phyloP scores from a whole-genome alignment of 2,797 vertebrate species.

The Tenualosa thibaudeaui region DNA sequence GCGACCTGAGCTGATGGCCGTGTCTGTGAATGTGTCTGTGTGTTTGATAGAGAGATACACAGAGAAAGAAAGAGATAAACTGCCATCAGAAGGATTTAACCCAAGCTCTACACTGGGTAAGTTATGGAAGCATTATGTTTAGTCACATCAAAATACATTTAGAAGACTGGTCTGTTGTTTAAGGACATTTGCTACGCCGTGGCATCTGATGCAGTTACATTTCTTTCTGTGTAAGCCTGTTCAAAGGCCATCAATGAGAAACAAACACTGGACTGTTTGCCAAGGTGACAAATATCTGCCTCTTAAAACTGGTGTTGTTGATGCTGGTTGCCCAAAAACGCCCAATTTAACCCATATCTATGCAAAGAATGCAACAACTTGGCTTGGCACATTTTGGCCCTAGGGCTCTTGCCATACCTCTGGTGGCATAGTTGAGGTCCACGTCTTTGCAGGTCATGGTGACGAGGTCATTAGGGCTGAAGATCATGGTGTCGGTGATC shows the following conservation, averaged over 20 bases:
- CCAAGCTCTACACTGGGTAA: no score
- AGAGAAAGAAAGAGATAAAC: neutral
- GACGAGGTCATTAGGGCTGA: conserved; percentile 85
- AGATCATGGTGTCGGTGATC: conserved; percentile 93
- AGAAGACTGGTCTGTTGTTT: no score
- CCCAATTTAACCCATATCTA: neutral
- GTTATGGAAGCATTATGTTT: no score
- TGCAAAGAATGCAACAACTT: neutral
- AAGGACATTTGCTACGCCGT: no score
- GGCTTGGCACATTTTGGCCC: neutral
- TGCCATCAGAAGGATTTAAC: no score
- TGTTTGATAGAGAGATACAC: neutral
- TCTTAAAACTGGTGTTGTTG: neutral
- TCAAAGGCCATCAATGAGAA: no score
- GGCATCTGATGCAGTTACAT: no score
- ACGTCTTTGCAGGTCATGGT: conserved; percentile 90
- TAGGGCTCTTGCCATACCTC: conserved; percentile 71
- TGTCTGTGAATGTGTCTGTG: conserved; percentile 88
- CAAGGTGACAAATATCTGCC: neutral
- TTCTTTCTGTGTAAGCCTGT: no score
- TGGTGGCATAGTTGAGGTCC: conserved; percentile 89
- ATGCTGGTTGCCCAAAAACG: neutral
- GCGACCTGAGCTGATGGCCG: conserved; percentile 82
- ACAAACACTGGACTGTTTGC: neutral
- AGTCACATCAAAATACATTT: no score